A percentile compares a stretch with the other conserved stretches of the same genome.
Conservation (phyloP, 2,113 vertebrate species). For the Esox niger region DNA sequence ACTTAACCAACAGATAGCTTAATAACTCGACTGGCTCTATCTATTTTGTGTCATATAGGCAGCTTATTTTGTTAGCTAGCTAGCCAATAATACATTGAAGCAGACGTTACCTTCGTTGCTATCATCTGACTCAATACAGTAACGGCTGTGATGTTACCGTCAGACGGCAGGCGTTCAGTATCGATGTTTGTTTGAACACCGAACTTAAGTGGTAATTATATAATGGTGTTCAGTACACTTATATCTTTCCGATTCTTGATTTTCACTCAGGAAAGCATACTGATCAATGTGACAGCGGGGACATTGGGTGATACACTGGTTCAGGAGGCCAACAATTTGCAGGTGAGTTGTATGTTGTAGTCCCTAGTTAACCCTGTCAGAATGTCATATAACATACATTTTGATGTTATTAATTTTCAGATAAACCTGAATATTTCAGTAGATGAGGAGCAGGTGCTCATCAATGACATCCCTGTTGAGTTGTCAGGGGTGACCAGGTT, state of each 20-base stretch:
- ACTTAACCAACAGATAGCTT: too few species aligned
- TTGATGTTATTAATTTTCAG: slow-evolving; percentile 37
- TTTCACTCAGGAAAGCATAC: slow-evolving; percentile 74
- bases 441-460: slow-evolving; percentile 76
- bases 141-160: neutral
- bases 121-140: too few species aligned
- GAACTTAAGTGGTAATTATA: neutral
- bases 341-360: slow-evolving; percentile 68
- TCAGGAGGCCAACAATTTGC: slow-evolving; percentile 73
- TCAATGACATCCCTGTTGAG: slow-evolving; percentile 87
- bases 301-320: slow-evolving; percentile 53
- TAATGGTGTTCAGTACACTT: neutral
- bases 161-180: too few species aligned
- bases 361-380: neutral
- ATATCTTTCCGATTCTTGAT: neutral
- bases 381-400: too few species aligned
- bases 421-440: slow-evolving; percentile 71
- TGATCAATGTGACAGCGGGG: slow-evolving; percentile 78
- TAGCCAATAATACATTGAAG: neutral
- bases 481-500: slow-evolving; percentile 82
- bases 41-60: neutral
- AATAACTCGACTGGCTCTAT: neutral
- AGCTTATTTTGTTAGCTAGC: neutral
- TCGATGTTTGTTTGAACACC: too few species aligned
- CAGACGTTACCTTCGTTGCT: too few species aligned